Evolutionary conservation across 2,797 vertebrate species (phyloP), one percentile per base, ranked within the genome.

Genomic region (Sus cebifrons): DNA sequence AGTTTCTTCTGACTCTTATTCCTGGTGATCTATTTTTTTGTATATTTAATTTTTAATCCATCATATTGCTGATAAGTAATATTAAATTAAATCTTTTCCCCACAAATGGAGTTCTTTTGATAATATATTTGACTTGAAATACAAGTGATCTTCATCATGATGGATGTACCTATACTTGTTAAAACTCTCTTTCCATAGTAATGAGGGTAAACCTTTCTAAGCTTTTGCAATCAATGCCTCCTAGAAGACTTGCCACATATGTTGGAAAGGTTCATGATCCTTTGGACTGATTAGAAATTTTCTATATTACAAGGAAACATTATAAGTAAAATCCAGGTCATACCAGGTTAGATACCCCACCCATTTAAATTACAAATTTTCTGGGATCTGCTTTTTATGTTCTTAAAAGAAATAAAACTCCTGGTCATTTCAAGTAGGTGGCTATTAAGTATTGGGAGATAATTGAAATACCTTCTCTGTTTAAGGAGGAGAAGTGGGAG

Each of bases 61-160:
- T 77, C 52, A 70, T 77, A 36, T 75, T 94, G 20, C 32, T 58
- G 7, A 58, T 49, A 32, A 64, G 12, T 58, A 82, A 65, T 20
- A 75, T 8, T 8, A 83, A 83, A 49, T 77, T 68, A 75, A 60
- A 58, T 56, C 6, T 68, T 84, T 77, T 36, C 13, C 10, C 13
- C 62, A 79, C 21, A 67, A 75, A 27, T 68, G 16, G 36, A 74
- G 5, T 75, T 87, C 32, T 87, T 0, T 67, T 81, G 23, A 29
- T 77, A 85, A 65, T 40, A 71, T 44, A 71, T 87, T 91, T 95
- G 29, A 64, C 74, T 65, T 73, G 21, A 86, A 54, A 64, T 58
- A 56, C 15, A 79, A 79, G 10, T 91, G 58, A 27, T 65, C 27
- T 17, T 49, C n/a, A 58, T 6, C 40, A 77, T 36, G 13, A 9